These are phyloP conservation scores for Sabatieria punctata DNA, from an alignment of 2,888 invertebrate species.

Conservation along the genomic window DNA sequence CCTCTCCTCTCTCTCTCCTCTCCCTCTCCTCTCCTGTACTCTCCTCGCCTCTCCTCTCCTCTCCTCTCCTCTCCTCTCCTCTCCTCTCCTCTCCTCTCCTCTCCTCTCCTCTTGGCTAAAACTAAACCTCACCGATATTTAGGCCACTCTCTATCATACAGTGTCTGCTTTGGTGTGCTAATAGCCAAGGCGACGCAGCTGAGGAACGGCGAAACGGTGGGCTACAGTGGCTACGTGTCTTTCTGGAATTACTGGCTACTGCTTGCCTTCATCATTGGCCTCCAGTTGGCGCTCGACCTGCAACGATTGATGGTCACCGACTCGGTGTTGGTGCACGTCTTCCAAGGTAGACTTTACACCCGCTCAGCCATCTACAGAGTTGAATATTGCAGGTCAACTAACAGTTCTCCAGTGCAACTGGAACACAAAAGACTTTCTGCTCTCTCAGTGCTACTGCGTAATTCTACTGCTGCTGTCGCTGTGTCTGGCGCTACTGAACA, in stretches of 20 bases:
- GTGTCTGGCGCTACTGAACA: conserved; percentile 20
- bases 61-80: no score
- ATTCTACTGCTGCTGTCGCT: conserved; percentile 24
- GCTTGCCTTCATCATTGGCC: conserved; percentile 25
- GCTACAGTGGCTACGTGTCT: conserved; percentile 17
- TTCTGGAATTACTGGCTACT: conserved; percentile 31
- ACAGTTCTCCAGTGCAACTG: conserved; percentile 8
- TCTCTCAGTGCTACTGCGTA: conserved; percentile 16
- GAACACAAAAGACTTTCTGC: conserved; percentile 12
- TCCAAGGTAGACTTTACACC: neutral
- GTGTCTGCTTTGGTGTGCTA: conserved; percentile 28
- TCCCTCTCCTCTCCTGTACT: no score
- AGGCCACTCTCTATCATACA: conserved; percentile 21
- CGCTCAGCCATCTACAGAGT: neutral
- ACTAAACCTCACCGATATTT: conserved; percentile 5
- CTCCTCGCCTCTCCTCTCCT: no score
- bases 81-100: neutral
- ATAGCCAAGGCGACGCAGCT: conserved; percentile 27
- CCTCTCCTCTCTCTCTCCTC: no score
- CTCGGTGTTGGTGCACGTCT: neutral
- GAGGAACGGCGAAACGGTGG: conserved; percentile 24
- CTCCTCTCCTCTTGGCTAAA: neutral
- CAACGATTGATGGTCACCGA: conserved; percentile 4
- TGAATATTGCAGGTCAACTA: neutral
- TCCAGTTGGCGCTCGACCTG: conserved; percentile 22